Conservation (phyloP, 2,888 invertebrate species). For the Polymixis flavicincta region DNA sequence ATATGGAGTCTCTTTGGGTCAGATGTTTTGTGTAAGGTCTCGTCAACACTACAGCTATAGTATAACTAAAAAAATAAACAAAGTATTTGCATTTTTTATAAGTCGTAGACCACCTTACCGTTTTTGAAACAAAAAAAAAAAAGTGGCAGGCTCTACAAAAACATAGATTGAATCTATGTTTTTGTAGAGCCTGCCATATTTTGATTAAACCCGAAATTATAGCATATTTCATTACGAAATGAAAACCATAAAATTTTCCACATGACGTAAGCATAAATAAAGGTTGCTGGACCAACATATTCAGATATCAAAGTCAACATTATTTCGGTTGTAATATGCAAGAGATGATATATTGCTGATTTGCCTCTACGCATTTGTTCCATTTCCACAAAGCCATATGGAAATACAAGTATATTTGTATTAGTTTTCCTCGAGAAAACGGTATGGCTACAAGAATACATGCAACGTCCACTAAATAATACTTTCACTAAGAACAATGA, state of each 20-base stretch:
- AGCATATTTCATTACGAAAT: slow-evolving; percentile 28
- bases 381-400: slow-evolving; percentile 22
- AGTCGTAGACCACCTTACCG: too few relatives aligned
- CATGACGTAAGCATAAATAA: slow-evolving; percentile 17
- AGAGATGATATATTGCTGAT: slow-evolving; percentile 32
- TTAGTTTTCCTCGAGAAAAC: slow-evolving; percentile 52
- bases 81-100: too few relatives aligned
- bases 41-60: slow-evolving; percentile 1
- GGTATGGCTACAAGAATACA: slow-evolving; percentile 18
- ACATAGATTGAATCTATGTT: not conserved
- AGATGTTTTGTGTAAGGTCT: slow-evolving; percentile 1
- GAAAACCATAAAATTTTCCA: slow-evolving; percentile 17
- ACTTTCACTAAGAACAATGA: slow-evolving; percentile 55
- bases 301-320: slow-evolving; percentile 19
- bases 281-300: slow-evolving; percentile 9
- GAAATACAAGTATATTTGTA: slow-evolving; percentile 30
- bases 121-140: too few relatives aligned
- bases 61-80: not conserved
- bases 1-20: slow-evolving; percentile 31
- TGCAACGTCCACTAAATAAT: slow-evolving; percentile 53
- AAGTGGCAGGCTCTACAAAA: too few relatives aligned
- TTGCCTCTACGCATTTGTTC: slow-evolving; percentile 5
- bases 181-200: too few relatives aligned
- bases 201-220: not conserved
- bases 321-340: slow-evolving; percentile 24